Conservation (phyloP, 2,797 vertebrate genomes). For the Phylloscopus collybita region DNA sequence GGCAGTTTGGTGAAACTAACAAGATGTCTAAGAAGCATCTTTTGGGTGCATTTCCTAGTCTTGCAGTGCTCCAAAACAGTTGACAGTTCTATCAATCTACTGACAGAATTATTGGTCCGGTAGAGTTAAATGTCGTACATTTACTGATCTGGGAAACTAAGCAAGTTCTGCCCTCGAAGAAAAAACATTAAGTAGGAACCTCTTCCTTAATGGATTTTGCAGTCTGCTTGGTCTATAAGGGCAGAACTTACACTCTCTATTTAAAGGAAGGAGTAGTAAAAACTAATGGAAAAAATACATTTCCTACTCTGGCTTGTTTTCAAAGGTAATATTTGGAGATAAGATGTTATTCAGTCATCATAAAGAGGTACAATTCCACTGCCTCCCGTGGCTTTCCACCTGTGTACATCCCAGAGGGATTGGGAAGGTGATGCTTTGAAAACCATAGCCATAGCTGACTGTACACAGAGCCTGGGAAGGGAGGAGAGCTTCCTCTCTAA, state of each 20-base stretch:
- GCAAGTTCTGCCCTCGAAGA: neutral
- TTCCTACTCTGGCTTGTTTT: neutral
- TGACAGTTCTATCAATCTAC: neutral
- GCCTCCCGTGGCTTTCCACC: neutral
- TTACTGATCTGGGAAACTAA: neutral
- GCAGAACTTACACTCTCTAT: neutral
- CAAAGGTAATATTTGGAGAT: neutral
- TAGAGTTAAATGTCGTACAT: neutral
- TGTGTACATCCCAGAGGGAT: neutral
- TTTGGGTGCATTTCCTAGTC: neutral
- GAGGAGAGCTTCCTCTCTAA: neutral
- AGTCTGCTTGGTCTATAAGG: neutral
- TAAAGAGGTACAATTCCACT: neutral
- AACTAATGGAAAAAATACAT: neutral
- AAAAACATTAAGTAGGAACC: neutral
- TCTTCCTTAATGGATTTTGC: neutral
- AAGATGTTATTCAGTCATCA: neutral
- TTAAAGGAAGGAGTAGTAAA: neutral
- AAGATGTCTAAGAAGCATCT: neutral
- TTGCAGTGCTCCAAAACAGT: neutral
- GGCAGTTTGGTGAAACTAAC: neutral
- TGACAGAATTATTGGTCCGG: neutral
- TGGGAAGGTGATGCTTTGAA: neutral
- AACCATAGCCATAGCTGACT: neutral
- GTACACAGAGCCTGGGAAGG: neutral